These are phyloP conservation scores for Chiloscyllium punctatum DNA, from an alignment of 2,797 vertebrate species.

Conservation along the genomic window DNA sequence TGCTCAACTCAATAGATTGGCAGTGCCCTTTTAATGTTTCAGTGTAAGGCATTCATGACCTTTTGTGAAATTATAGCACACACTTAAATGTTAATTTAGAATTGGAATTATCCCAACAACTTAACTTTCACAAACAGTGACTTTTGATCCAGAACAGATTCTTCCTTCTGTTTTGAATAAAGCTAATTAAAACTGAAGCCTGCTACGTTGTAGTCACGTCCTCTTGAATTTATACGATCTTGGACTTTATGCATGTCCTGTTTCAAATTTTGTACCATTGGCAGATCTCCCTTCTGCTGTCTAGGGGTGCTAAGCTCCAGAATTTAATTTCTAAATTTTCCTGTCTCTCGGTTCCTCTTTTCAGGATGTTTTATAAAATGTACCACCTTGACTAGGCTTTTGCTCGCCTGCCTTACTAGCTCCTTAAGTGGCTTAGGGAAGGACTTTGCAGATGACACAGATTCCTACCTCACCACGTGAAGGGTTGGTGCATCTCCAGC, in stretches of 20 bases:
- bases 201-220: neutral
- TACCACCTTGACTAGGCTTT: too few species aligned
- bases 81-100: neutral
- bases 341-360: neutral
- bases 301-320: neutral
- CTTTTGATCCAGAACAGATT: neutral
- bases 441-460: too few species aligned
- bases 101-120: neutral
- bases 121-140: neutral
- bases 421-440: too few species aligned
- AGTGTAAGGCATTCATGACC: neutral
- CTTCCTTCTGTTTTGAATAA: neutral
- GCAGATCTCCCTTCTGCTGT: neutral
- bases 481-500: too few species aligned
- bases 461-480: too few species aligned
- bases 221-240: neutral
- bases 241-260: neutral
- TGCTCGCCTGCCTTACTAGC: too few species aligned
- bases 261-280: neutral
- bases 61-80: neutral
- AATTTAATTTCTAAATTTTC: neutral
- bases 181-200: neutral
- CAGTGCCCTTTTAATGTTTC: neutral
- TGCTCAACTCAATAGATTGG: neutral
- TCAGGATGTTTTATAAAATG: neutral